Conservation (phyloP, 1,140 invertebrate species). For the Drosophila ercepeae region DNA sequence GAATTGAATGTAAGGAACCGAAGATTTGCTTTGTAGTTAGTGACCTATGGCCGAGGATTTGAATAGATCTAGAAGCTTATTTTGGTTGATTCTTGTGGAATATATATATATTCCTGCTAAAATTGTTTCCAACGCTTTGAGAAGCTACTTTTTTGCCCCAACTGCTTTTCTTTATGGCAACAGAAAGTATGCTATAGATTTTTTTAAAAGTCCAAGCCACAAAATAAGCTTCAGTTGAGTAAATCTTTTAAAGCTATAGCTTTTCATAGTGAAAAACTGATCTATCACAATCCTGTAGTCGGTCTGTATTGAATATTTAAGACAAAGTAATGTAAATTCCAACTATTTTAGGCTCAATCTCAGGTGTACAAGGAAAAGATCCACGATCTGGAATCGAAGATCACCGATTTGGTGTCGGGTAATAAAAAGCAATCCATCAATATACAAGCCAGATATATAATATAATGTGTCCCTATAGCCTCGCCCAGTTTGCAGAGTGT, state of each 20-base stretch:
- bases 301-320: not conserved
- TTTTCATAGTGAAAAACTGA: not conserved
- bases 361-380: slow-evolving; percentile 83
- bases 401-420: slow-evolving; percentile 75
- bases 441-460: not conserved
- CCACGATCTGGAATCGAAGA: slow-evolving; percentile 83
- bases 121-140: too few species aligned
- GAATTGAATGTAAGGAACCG: slow-evolving; percentile 89
- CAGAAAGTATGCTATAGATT: slow-evolving; percentile 34
- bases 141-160: too few species aligned
- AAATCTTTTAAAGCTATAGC: not conserved
- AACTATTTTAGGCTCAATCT: slow-evolving; percentile 68
- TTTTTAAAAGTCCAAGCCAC: not conserved
- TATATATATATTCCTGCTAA: too few species aligned
- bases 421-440: not conserved
- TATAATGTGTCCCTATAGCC: slow-evolving; percentile 18
- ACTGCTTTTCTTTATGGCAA: not conserved
- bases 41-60: slow-evolving; percentile 12
- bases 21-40: not conserved
- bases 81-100: not conserved
- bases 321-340: not conserved
- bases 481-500: slow-evolving; percentile 55
- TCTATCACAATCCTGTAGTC: not conserved
- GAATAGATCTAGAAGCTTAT: not conserved
- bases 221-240: not conserved